A percentile compares a stretch with the other conserved stretches of the same genome.
phyloP scores from a whole-genome alignment of 1,140 invertebrate species.

The Centruroides vittatus region DNA sequence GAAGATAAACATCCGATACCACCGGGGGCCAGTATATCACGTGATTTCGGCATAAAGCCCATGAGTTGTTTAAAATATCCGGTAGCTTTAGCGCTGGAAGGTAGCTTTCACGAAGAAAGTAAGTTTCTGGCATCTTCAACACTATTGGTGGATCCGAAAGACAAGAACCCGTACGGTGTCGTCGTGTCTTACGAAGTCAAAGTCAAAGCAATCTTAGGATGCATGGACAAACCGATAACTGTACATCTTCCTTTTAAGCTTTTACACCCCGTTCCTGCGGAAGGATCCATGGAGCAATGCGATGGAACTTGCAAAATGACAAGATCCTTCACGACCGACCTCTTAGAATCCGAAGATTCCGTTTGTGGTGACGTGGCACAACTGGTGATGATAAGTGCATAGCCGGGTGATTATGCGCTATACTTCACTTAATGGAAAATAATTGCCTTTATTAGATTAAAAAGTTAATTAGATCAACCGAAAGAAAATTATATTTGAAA shows the following conservation, averaged over 20 bases:
- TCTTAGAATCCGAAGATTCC: no score
- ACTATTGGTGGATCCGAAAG: constrained; percentile 1
- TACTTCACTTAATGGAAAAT: no score
- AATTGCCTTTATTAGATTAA: no score
- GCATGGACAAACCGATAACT: constrained; percentile 14
- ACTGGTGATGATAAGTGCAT: no score
- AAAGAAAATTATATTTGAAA: no score
- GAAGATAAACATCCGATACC: constrained; percentile 11
- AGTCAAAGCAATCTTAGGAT: constrained; percentile 15
- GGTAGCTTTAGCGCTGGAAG: constrained; percentile 16
- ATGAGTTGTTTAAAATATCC: constrained; percentile 11
- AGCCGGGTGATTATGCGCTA: no score
- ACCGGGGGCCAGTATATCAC: constrained; percentile 5
- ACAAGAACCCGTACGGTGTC: constrained; percentile 19
- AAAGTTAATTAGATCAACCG: no score
- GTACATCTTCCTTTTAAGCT: constrained; percentile 16
- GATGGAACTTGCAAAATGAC: no score
- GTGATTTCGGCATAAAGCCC: constrained; percentile 13
- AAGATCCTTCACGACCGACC: no score
- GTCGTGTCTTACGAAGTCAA: constrained; percentile 16
- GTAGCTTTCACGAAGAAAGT: constrained; percentile 2
- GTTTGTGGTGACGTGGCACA: no score
- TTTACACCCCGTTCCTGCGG: constrained; percentile 1
- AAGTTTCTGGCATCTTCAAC: constrained; percentile 10
- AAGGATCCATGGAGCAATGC: not conserved